Evolutionary conservation across 2,113 vertebrate species (phyloP), one percentile per base, ranked within the genome.

Genomic region (Microcebus tavaratra): DNA sequence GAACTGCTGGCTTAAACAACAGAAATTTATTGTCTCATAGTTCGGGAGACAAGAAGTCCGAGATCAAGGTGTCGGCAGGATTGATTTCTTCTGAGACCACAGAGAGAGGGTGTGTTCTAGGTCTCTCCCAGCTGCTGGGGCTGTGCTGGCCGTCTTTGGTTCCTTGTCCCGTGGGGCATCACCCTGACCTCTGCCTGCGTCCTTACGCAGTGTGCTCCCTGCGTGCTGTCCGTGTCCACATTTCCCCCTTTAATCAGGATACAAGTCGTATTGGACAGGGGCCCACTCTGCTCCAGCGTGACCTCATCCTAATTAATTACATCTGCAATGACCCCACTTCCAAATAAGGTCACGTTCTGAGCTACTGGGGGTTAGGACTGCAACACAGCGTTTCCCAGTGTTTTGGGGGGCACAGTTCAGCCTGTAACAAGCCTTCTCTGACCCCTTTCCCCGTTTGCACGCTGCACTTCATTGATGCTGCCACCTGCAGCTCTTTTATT

Each of bases 121-220:
- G 59, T 18, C 5, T 8, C 21, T 23, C 57, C 20, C 4, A 1
- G 36, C 42, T 7, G 3, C 39, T 18, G 10, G 39, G 10, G 9
- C 36, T 48, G 50, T 34, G 31, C 31, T 5, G 23, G 15, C 0
- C 4, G 0, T 31, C n/a, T 45, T 36, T 18, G 25, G 75, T 57
- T 65, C 80, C 76, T 10, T 7, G 29, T 21, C 39, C 11, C 5
- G 27, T 17, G 8, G 48, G 7, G 5, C 23, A 9, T 48, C 5
- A 1, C 9, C 14, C 25, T 36, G 15, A 5, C 18, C 90, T 80
- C 70, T 1, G 23, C 45, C 84, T 61, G 42, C 3, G 1, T 45
- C 20, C 25, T 29, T n/a, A 2, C 0, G 0, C 6, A 36, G 27
- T n/a, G 0, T 55, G 90, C 27, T 45, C 42, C 12, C 10, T 14